Conservation (phyloP, 2,797 vertebrate genomes). For the Pseudopleuronectes americanus region DNA sequence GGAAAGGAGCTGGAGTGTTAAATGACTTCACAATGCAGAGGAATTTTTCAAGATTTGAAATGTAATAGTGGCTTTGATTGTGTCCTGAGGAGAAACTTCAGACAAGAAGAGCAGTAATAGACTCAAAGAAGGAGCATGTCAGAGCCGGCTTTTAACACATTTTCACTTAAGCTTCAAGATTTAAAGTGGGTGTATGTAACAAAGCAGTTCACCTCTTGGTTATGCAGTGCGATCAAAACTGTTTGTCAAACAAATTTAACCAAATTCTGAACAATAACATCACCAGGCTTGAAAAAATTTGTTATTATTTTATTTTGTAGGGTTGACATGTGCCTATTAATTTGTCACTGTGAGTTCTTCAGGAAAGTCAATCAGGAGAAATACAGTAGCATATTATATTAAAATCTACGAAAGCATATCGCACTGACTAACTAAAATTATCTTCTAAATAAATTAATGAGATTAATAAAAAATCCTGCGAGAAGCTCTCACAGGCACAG, state of each 20-base stretch:
- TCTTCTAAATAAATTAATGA: too few species aligned
- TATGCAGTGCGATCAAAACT: constrained; percentile 47
- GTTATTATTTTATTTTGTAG: constrained; percentile 26
- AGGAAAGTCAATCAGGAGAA: background rate
- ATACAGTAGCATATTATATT: background rate
- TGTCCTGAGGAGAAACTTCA: constrained; percentile 50
- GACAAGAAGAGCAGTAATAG: constrained; percentile 34
- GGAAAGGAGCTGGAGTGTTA: constrained; percentile 70
- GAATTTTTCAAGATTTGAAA: constrained; percentile 58
- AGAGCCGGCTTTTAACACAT: constrained; percentile 40
- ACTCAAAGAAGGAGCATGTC: constrained; percentile 48
- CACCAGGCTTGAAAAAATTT: constrained; percentile 22
- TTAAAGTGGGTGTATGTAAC: constrained; percentile 22
- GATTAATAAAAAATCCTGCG: too few species aligned
- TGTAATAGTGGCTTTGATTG: constrained; percentile 60
- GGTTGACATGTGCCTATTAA: background rate
- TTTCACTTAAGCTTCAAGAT: constrained; percentile 36
- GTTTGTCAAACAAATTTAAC: constrained; percentile 30
- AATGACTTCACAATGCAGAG: constrained; percentile 69
- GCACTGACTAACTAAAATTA: too few species aligned
- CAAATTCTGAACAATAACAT: constrained; percentile 43
- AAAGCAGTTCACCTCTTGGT: constrained; percentile 39
- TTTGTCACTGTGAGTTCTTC: background rate
- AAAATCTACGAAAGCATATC: background rate
- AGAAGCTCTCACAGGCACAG: too few species aligned